Evolutionary conservation across 2,113 vertebrate genomes (phyloP), one percentile per base, ranked within the genome.

Genomic region (Martes martes): DNA sequence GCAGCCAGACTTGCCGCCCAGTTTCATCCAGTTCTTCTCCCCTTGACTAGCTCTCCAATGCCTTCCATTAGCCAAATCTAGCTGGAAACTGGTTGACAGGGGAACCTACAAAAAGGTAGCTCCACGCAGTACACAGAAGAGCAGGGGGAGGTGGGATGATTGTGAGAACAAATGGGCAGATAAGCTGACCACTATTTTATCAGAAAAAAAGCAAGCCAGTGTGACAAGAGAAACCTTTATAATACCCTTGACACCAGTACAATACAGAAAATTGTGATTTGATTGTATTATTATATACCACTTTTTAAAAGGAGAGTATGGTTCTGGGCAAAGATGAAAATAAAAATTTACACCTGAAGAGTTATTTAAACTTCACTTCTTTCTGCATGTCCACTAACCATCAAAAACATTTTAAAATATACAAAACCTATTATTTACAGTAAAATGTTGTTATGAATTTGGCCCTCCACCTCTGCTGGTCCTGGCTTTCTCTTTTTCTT

Each of bases 401-500:
- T 39, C 7, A n/a, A 85, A 82, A 82, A 80, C 69, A 67, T 61
- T 50, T 97, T 82, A 45, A 86, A 63, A 18, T 4, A 63, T 45
- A 23, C 16, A 26, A 93, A 39, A 3, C 8, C 10, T 91, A 36
- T 63, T 85, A 88, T 85, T 88, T 55, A 87, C 7, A 95, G 2
- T 16, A 89, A 71, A 92, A 79, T 69, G 4, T 89, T 57, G 21
- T 36, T n/a, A 74, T 65, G 33, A 61, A 65, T 50, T 73, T 52
- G 10, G 1, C 18, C 63, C 4, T 89, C 59, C 33, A 31, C 26
- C 33, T 88, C 55, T 74, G 52, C 18, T 47, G 57, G 24, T 91
- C 21, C 42, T 85, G 15, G 14, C 11, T 92, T 96, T 94, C 52
- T 36, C n/a, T 42, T 96, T 96, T 80, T 19, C 61, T 95, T 71